These are phyloP conservation scores for Maccullochella peelii DNA, from an alignment of 2,113 vertebrate species.

Conservation along the genomic window DNA sequence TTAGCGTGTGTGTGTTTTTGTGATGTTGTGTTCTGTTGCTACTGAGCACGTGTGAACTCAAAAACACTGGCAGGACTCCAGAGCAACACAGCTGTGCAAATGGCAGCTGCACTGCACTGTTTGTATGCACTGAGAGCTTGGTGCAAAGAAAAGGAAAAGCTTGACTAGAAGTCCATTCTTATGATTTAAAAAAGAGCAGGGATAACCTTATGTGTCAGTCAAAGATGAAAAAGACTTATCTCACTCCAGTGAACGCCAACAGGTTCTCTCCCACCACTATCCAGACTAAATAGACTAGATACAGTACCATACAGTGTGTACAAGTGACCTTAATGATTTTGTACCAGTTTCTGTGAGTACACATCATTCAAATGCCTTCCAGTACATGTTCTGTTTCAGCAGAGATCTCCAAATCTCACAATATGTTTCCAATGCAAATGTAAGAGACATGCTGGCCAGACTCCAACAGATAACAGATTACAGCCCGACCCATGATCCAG, in stretches of 20 bases:
- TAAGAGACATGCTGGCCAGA: background rate
- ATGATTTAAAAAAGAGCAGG: background rate
- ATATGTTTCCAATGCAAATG: constrained; percentile 5
- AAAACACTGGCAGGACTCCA: constrained; percentile 49
- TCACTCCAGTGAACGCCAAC: background rate
- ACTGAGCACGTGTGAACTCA: constrained; percentile 19
- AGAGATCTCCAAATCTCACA: background rate
- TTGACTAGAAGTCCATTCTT: background rate
- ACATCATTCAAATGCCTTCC: constrained; percentile 6
- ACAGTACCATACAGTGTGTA: background rate
- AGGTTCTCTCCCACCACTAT: background rate
- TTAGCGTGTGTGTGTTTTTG: background rate
- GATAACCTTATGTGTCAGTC: background rate
- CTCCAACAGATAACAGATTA: background rate
- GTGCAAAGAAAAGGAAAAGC: background rate
- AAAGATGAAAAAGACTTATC: background rate
- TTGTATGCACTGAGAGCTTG: constrained; percentile 8
- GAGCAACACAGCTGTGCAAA: constrained; percentile 66
- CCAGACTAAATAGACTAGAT: background rate
- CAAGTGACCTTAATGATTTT: background rate
- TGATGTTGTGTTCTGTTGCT: constrained; percentile 9
- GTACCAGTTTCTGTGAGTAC: background rate
- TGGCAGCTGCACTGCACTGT: constrained; percentile 31
- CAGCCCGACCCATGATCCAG: background rate
- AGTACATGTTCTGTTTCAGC: background rate